Evolutionary conservation across 2,113 vertebrate species (phyloP).

Genomic region (Neogale vison): DNA sequence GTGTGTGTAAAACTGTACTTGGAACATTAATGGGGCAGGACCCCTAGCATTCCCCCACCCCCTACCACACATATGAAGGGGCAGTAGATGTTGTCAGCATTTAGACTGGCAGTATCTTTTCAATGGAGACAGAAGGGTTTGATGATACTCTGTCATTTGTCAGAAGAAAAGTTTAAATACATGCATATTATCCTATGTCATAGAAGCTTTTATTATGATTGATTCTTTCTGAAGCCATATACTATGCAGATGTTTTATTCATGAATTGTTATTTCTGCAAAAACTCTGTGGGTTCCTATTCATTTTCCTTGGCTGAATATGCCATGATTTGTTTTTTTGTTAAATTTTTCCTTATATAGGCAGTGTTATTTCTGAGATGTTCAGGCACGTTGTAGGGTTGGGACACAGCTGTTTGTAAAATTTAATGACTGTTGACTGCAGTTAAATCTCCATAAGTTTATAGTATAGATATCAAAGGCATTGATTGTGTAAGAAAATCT

Average conservation of each 20-base stretch:
- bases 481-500: conserved; percentile 52
- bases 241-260: conserved; percentile 82
- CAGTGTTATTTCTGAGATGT: conserved; percentile 59
- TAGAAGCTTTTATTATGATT: conserved; percentile 74
- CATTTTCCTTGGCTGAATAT: conserved; percentile 79
- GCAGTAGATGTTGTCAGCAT: neutral
- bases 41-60: neutral
- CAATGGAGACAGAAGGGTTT: conserved; percentile 60
- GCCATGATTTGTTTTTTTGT: conserved; percentile 74
- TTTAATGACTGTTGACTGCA: conserved; percentile 54
- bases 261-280: conserved; percentile 77
- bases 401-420: conserved; percentile 69
- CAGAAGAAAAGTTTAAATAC: conserved; percentile 75
- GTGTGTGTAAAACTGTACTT: neutral
- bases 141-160: conserved; percentile 65
- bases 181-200: conserved; percentile 68
- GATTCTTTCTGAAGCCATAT: conserved; percentile 73
- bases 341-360: conserved; percentile 60
- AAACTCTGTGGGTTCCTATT: conserved; percentile 82
- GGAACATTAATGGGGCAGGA: neutral
- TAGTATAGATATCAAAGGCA: conserved; percentile 37
- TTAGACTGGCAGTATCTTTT: conserved; percentile 46
- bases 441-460: conserved; percentile 60
- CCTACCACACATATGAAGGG: neutral
- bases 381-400: neutral